A percentile compares a stretch with the other conserved stretches of the same genome.
Conservation (phyloP, 1,140 invertebrate species). For the Diorhabda sublineata region DNA sequence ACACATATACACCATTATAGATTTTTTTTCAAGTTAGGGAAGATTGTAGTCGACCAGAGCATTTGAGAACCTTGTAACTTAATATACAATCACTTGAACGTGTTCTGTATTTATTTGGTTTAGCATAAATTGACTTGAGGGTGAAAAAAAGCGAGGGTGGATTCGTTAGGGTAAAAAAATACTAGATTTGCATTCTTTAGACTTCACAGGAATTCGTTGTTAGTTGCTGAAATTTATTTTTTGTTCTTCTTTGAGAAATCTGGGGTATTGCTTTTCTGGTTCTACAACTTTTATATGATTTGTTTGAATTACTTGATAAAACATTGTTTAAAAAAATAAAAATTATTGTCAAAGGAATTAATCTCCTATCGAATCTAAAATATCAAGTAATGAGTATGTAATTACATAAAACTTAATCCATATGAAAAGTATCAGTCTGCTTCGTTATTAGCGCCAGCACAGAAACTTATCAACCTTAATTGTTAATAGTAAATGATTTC, state of each 20-base stretch:
- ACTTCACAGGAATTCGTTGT: constrained; percentile 23
- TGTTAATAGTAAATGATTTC: too few species aligned
- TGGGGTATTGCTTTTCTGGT: too few species aligned
- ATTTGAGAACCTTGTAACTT: constrained; percentile 22
- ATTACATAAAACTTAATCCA: too few species aligned
- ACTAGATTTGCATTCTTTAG: constrained; percentile 42
- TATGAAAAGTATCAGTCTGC: too few species aligned
- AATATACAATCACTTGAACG: neutral
- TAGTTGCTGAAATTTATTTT: constrained; percentile 22
- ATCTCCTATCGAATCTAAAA: too few species aligned
- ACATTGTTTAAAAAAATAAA: too few species aligned
- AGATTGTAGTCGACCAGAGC: constrained; percentile 34
- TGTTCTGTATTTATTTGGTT: constrained; percentile 24
- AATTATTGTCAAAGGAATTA: too few species aligned
- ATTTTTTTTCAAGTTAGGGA: constrained; percentile 45
- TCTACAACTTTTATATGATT: too few species aligned
- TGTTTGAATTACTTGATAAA: too few species aligned
- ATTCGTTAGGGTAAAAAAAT: constrained; percentile 46
- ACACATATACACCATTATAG: constrained; percentile 46
- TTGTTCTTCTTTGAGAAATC: neutral
- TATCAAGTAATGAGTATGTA: too few species aligned
- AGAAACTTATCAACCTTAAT: too few species aligned
- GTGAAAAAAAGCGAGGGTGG: constrained; percentile 45
- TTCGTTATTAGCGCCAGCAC: too few species aligned
- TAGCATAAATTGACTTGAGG: constrained; percentile 39